phyloP scores from a whole-genome alignment of 2,113 vertebrate species.

The Phrynosoma platyrhinos region DNA sequence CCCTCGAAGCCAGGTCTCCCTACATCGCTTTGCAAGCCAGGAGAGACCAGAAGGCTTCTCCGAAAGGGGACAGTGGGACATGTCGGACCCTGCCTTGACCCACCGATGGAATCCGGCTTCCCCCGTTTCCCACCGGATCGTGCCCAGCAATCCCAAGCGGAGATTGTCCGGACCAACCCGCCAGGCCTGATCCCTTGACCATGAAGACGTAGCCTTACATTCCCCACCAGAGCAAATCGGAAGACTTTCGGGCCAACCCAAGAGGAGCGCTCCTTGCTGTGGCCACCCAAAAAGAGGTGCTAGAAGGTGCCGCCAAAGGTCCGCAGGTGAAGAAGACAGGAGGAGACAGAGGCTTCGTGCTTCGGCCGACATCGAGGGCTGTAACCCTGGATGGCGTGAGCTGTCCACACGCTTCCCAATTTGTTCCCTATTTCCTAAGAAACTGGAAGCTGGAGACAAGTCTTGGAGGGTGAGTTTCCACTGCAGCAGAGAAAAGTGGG shows the following conservation, averaged over 20 bases:
- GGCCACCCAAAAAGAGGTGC: no score
- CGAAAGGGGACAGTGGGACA: background rate
- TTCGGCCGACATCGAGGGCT: background rate
- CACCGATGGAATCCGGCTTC: constrained; percentile 12
- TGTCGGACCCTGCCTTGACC: background rate
- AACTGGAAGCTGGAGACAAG: background rate
- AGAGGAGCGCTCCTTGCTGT: no score
- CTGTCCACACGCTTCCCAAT: background rate
- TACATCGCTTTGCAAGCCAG: background rate
- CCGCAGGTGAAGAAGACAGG: background rate
- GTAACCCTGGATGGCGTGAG: no score
- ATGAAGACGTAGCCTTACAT: accelerated
- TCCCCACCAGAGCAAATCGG: background rate
- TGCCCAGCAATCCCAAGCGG: background rate
- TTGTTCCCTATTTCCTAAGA: background rate
- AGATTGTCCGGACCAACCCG: background rate
- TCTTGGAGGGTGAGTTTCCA: background rate
- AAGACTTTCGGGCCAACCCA: no score
- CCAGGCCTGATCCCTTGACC: background rate
- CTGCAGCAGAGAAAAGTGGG: background rate
- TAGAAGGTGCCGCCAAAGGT: background rate
- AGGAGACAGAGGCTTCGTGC: no score
- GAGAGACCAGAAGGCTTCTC: background rate
- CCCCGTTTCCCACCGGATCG: constrained; percentile 2
- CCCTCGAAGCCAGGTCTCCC: background rate